Evolutionary conservation across 2,113 vertebrate genomes (phyloP).

Genomic region (Urocynchramus pylzowi): DNA sequence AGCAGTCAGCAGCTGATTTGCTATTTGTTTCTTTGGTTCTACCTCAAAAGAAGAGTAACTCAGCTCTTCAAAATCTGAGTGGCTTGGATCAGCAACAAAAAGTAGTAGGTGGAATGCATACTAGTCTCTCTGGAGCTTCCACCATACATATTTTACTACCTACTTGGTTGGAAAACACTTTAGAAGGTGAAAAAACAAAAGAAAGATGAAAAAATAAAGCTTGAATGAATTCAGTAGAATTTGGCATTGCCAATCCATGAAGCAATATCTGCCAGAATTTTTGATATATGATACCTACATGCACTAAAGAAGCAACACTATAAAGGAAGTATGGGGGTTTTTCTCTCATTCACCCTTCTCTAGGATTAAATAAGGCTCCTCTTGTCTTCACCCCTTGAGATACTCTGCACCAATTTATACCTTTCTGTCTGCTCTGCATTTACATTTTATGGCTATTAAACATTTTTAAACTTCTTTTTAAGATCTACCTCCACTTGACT

Average conservation of each 20-base stretch:
- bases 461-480: not conserved
- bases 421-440: not conserved
- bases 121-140: not conserved
- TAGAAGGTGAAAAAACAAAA: not conserved
- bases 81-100: not conserved
- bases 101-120: not conserved
- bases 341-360: not conserved
- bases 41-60: not conserved
- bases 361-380: not conserved
- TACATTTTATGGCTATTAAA: not conserved
- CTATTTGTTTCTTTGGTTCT: not conserved
- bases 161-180: not conserved
- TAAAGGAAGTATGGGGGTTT: not conserved
- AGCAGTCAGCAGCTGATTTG: not conserved
- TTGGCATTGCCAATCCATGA: not conserved
- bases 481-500: not conserved
- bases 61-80: not conserved
- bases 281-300: not conserved
- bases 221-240: not conserved
- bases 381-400: not conserved
- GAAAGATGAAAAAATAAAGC: not conserved
- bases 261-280: not conserved
- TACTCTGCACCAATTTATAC: not conserved
- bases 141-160: not conserved
- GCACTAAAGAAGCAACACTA: not conserved